Base-by-base conservation (phyloP, 1,140 invertebrate species). In the Lordiphosa stackelbergi region DNA sequence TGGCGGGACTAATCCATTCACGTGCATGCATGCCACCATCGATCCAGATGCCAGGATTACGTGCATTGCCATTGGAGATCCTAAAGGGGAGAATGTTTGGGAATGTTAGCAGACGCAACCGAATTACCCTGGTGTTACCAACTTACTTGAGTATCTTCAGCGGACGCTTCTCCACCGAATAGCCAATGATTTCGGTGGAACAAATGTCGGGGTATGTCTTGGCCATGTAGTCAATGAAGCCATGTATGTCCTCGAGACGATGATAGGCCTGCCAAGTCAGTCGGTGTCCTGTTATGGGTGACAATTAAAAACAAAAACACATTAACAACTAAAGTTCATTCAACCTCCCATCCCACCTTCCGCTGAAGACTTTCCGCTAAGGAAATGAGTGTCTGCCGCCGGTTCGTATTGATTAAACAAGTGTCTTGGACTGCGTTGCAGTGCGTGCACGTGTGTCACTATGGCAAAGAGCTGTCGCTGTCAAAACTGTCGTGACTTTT, bases 1-100 rank as follows among this genome's bases (percentile, higher is more conserved):
- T 93, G 0, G 96, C 95, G 2, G 95, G 93, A 42, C 95, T 92
- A 53, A 98, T 96, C 96, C 96, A 98, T 89, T 98, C 96, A 31
- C 96, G 88, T 0, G 95, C 96, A 77, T 98, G 96, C 73, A 97
- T 95, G 9, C 95, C 95, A 88, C 90, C 90, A 75, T 93, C 92
- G 43, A 92, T 90, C 88, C 91, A 92, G n/a, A 92, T 87, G 2
- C 91, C 91, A 56, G 91, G 90, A 73, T 92, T 92, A 4, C 83
- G 88, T 13, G 88, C 59, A 38, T 91, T 90, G 10, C 91, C 91
- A 74, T 92, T 89, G 2, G 93, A 94, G 34, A 94, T 93, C 56
- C 92, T 91, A 6, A 2, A 4, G 1, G 0, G 41, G 4, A 5
- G 11, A 34, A 2, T 3, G 12, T 10, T 34, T 2, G 0, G 3